Conservation (phyloP, 1,140 invertebrate species). For the Oreohelix idahoensis region DNA sequence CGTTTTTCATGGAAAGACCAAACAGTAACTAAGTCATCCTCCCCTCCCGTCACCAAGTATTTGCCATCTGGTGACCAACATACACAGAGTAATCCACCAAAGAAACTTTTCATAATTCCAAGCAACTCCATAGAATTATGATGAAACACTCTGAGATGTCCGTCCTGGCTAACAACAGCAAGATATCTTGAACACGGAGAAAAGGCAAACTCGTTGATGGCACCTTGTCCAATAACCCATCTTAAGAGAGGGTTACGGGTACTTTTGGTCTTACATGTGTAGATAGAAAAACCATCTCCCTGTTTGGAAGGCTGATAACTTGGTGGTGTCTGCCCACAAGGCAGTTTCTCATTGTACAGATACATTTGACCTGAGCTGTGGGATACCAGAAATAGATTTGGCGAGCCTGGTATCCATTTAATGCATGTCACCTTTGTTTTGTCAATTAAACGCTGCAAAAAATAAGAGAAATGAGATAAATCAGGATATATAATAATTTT, state of each 20-base stretch:
- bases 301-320: conserved; percentile 95
- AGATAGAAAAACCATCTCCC: conserved; percentile 93
- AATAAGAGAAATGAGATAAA: neutral
- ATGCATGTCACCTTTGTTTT: conserved; percentile 99
- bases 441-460: conserved; percentile 90
- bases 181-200: conserved; percentile 94
- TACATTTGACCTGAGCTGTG: conserved; percentile 98
- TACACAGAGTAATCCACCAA: conserved; percentile 93
- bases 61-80: conserved; percentile 98
- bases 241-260: conserved; percentile 93
- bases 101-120: conserved; percentile 88
- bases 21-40: conserved; percentile 98
- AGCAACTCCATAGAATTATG: conserved; percentile 97
- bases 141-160: conserved; percentile 95
- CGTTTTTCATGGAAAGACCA: conserved; percentile 94
- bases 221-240: conserved; percentile 80
- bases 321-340: conserved; percentile 86
- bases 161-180: conserved; percentile 88
- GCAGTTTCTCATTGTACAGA: conserved; percentile 96
- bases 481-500: too few species aligned
- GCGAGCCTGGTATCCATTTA: conserved; percentile 95
- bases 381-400: conserved; percentile 93
- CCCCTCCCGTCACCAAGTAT: conserved; percentile 96
- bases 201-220: conserved; percentile 97
- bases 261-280: conserved; percentile 96